phyloP scores from a whole-genome alignment of 2,888 invertebrate species.

The Apomyelois bistriatella region DNA sequence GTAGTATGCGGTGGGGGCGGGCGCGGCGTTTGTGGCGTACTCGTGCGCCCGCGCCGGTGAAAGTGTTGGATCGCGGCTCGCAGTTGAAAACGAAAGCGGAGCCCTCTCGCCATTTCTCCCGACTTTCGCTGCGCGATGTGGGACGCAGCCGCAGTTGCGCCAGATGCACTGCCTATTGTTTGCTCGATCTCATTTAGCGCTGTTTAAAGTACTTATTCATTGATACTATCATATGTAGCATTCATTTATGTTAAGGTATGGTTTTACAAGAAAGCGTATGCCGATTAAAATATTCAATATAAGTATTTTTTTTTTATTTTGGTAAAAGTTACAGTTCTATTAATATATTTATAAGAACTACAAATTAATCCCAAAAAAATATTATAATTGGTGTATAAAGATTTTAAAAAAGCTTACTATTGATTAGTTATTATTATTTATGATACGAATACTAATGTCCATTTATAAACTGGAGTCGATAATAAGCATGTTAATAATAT shows the following conservation, averaged over 20 bases:
- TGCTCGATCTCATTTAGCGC: conserved; percentile 38
- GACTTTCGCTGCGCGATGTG: conserved; percentile 76
- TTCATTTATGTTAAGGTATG: too few relatives aligned
- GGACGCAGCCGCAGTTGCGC: conserved; percentile 52
- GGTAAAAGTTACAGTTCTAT: neutral
- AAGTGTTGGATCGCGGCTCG: conserved; percentile 70
- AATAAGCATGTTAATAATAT: too few relatives aligned
- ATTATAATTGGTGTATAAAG: too few relatives aligned
- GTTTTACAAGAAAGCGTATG: too few relatives aligned
- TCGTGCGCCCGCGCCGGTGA: conserved; percentile 66
- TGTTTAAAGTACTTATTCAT: conserved; percentile 12
- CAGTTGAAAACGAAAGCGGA: conserved; percentile 78
- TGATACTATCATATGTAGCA: neutral
- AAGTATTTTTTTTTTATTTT: neutral
- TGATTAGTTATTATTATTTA: too few relatives aligned
- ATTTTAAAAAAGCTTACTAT: too few relatives aligned
- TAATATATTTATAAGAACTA: neutral
- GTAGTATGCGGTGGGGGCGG: conserved; percentile 57
- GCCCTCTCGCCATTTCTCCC: conserved; percentile 79
- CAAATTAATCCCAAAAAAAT: conserved; percentile 29
- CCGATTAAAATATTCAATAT: neutral
- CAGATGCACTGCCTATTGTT: conserved; percentile 72
- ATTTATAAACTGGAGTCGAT: too few relatives aligned
- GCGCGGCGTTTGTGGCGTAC: conserved; percentile 57
- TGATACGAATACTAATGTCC: too few relatives aligned